Evolutionary conservation across 2,888 invertebrate species (phyloP), one percentile per base, ranked within the genome.

Genomic region (Auanema freiburgensis): DNA sequence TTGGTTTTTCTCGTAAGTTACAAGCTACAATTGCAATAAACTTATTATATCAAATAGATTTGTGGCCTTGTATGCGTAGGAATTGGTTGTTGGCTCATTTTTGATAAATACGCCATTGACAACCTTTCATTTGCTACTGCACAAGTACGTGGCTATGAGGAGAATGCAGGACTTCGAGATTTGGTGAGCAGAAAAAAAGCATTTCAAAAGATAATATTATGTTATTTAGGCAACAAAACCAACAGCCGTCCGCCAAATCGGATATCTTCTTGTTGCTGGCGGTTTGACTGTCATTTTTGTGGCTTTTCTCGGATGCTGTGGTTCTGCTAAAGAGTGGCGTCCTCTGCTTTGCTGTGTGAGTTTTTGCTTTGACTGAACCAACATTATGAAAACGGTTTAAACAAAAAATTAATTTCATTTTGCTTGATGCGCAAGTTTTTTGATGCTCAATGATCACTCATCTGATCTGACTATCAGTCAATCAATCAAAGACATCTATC

Each of bases 251-350:
- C 72, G 79, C 41, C 79, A 83, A 66, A 76, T 82, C 33, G 83
- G 83, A 10, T 76, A 79, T 62, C 66, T 80, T 16, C 69, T 83
- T 4, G 65, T 80, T 33, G 61, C 77, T 55, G 83, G 80, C 16
- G 83, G 83, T n/a, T 54, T 79, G 3, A 66, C 77, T 46, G 84
- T 83, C 14, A 76, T 83, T 50, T 63, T 78, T 25, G 78, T 84
- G 6, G 79, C 83, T 5, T 83, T 83, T 62, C 63, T 83, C 42
- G 83, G 83, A 18, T 81, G 80, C 63, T 82, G 79, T 64, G 80
- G 82, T 18, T 80, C 82, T 14, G 77, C 79, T 3, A 82, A 82
- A 54, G 83, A 83, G 62, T 83, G 83, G 83, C 65, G 83, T 44
- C 83, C 83, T 0, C 57, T 83, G 11, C 59, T 83, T 18, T 80